Evolutionary conservation across 2,113 vertebrate species (phyloP), one percentile per base, ranked within the genome.

Genomic region (Pelmatolapia mariae): DNA sequence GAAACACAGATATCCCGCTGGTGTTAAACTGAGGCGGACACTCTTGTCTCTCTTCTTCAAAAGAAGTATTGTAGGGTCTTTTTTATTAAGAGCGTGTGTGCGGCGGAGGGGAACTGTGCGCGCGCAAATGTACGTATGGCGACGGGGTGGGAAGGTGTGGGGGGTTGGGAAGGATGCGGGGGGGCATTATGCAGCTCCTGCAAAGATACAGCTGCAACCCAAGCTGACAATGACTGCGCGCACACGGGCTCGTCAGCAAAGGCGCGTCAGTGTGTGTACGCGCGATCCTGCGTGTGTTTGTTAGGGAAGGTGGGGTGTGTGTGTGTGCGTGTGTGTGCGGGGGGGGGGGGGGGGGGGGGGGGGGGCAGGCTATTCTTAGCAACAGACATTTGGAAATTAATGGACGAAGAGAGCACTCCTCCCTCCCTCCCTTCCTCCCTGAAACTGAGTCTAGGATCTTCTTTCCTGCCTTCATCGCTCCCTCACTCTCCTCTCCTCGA

Each of bases 341-440:
- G 26, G 3, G 26, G 45, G 2, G 10, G 82, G 12, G 40, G 2
- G 5, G 40, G 2, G 88, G 83, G 47, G 3, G 7, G 18, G 50
- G 43, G 87, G 81, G 63, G 84, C 80, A 66, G 84, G 91, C 96
- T 96, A 96, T 95, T 96, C 92, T 95, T 96, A 96, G 95, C 91
- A 92, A 89, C 94, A 96, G 94, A 96, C 95, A 94, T 95, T 96
- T 96, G 91, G 83, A 95, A 96, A 96, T 96, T 94, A 97, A 96
- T 96, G 94, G 93, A 96, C 86, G 90, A 93, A 94, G 90, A 95
- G 94, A 92, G 90, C 87, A 89, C 81, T 84, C n/a, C 83, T 66
- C 89, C 16, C 57, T 59, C 56, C 15, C 56, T 80, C 87, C 87
- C 89, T 87, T 85, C 81, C 88, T 83, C 83, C 71, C 89, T 76